Evolutionary conservation across 2,888 invertebrate species (phyloP), one percentile per base, ranked within the genome.

Genomic region (Ormyrus nitidulus): DNA sequence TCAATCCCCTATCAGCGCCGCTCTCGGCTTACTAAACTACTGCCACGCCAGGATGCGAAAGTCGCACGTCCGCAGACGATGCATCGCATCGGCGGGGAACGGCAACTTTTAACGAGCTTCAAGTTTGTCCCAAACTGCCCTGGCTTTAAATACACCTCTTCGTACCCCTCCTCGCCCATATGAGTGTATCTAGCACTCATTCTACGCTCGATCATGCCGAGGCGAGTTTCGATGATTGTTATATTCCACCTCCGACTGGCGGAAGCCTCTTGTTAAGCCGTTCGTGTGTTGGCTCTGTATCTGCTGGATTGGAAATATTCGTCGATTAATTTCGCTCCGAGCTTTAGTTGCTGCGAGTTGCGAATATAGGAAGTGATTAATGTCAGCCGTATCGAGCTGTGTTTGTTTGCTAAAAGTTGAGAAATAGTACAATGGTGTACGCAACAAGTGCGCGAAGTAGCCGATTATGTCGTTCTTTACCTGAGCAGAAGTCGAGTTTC

Each of bases 51-150:
- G 53, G 51, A 56, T 7, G 65, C 4, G 34, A 56, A 49, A 65
- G 19, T 49, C 8, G 69, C 59, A 2, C 34, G 3, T 46, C 2
- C 49, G 51, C 56, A 11, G 9, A 34, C 34, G 34, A 56, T 74
- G 76, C 69, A 73, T 75, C 66, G 79, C 73, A 82, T 80, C 80
- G 82, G 74, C 81, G 34, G n/a, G n/a, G 9, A 53, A 44, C 10
- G 46, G 56, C 44, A 86, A 87, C 87, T 87, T 87, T 86, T 86
- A 86, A 85, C 85, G 84, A 85, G 84, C 83, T 75, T 74, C 75
- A 85, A 86, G 84, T 86, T 87, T 84, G 76, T 75, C 68, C 48
- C 51, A 34, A 71, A 72, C 71, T 66, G 74, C 64, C 75, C 56
- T 51, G 62, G 77, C 62, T 72, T 68, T 77, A 77, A 73, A 75